Evolutionary conservation across 2,113 vertebrate species (phyloP).

Genomic region (Thalassoma bifasciatum): DNA sequence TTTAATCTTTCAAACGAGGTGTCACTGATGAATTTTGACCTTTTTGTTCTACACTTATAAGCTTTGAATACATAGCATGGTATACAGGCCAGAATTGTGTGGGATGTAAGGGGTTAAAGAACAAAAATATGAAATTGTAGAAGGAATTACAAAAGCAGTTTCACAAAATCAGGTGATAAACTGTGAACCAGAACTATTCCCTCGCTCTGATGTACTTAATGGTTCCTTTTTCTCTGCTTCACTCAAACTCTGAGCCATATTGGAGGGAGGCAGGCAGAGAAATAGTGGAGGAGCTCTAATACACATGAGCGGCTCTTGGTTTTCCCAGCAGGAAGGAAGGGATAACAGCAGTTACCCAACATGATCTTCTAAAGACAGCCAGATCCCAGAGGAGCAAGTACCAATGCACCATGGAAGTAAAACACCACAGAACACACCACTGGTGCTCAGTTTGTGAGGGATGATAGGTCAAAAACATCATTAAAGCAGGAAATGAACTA

Average conservation of each 20-base stretch:
- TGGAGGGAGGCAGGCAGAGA: background rate
- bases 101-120: no score
- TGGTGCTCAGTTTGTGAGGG: background rate
- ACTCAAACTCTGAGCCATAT: background rate
- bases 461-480: background rate
- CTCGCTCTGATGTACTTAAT: background rate
- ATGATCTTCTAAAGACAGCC: slow-evolving; percentile 1
- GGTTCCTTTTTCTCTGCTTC: background rate
- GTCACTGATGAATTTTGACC: no score
- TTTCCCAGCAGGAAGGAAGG: slow-evolving; percentile 23
- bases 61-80: no score
- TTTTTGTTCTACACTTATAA: no score
- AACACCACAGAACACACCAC: background rate
- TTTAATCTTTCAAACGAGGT: no score
- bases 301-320: slow-evolving; percentile 12
- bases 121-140: no score
- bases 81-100: no score
- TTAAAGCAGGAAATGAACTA: background rate
- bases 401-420: slow-evolving; percentile 18
- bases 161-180: no score
- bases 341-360: slow-evolving; percentile 18
- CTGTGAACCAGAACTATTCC: background rate
- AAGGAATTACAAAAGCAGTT: no score
- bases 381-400: slow-evolving; percentile 6
- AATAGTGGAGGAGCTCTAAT: background rate